Evolutionary conservation across 1,140 invertebrate species (phyloP).

Genomic region (Eupristina koningsbergeri): DNA sequence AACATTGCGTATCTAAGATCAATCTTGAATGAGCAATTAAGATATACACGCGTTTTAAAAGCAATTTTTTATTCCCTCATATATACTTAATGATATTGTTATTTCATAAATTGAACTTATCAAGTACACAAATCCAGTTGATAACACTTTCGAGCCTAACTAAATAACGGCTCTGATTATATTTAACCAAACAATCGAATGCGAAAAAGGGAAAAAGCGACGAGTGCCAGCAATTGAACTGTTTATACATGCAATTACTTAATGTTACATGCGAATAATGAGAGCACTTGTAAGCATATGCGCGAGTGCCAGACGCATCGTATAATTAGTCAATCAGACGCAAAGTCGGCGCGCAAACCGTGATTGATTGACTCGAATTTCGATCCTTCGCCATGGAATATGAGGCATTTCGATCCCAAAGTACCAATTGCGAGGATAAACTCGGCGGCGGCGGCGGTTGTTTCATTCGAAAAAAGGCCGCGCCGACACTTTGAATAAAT

Average conservation of each 20-base stretch:
- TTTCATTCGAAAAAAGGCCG: conserved; percentile 32
- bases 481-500: conserved; percentile 9
- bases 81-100: too few relatives aligned
- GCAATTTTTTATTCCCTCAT: too few relatives aligned
- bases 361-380: conserved; percentile 51
- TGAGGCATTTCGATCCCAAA: background rate
- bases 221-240: conserved; percentile 31
- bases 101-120: too few relatives aligned
- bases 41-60: too few relatives aligned
- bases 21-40: too few relatives aligned
- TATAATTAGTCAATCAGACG: conserved; percentile 47
- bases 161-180: background rate
- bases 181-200: background rate
- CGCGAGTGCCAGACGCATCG: background rate
- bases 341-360: conserved; percentile 19
- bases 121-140: background rate
- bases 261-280: conserved; percentile 37
- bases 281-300: conserved; percentile 1
- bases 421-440: conserved; percentile 9
- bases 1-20: too few relatives aligned
- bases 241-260: conserved; percentile 44
- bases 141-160: background rate
- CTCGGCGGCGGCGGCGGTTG: background rate
- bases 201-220: background rate
- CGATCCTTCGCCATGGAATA: conserved; percentile 23